Conservation (phyloP, 2,888 invertebrate species). For the Drepanosiphum platanoidis region DNA sequence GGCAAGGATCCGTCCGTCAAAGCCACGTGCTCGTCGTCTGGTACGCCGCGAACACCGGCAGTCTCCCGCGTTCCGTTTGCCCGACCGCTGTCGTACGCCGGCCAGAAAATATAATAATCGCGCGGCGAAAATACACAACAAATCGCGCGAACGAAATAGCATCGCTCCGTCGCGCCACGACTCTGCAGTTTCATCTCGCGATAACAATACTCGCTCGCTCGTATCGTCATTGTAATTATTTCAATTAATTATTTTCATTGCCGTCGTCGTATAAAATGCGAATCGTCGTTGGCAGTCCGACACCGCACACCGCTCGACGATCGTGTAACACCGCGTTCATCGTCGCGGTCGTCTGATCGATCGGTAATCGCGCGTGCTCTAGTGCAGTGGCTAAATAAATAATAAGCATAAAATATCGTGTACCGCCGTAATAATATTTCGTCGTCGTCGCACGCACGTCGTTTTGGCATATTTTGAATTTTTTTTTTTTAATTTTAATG, state of each 20-base stretch:
- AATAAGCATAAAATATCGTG: too few relatives aligned
- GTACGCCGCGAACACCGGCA: conserved; percentile 54
- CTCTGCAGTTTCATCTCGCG: too few relatives aligned
- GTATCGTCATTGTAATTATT: too few relatives aligned
- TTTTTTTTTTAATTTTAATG: background rate
- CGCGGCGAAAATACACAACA: too few relatives aligned
- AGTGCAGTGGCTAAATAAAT: conserved; percentile 1
- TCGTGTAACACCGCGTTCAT: background rate
- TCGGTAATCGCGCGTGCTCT: conserved; percentile 16
- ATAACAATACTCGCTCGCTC: too few relatives aligned
- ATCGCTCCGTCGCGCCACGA: background rate
- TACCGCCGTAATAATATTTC: too few relatives aligned
- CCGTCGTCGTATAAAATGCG: conserved; percentile 8
- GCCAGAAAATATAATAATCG: background rate
- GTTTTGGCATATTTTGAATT: background rate
- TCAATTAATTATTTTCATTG: too few relatives aligned
- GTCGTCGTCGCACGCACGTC: background rate
- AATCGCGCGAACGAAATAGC: too few relatives aligned
- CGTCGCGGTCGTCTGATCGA: background rate
- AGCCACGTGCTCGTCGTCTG: conserved; percentile 62
- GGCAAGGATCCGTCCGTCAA: conserved; percentile 54
- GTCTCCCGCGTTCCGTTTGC: conserved; percentile 61
- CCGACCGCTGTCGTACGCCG: conserved; percentile 36
- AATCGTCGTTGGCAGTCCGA: background rate
- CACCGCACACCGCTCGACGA: too few relatives aligned